Evolutionary conservation across 2,888 invertebrate species (phyloP).

Genomic region (Catocala nupta): DNA sequence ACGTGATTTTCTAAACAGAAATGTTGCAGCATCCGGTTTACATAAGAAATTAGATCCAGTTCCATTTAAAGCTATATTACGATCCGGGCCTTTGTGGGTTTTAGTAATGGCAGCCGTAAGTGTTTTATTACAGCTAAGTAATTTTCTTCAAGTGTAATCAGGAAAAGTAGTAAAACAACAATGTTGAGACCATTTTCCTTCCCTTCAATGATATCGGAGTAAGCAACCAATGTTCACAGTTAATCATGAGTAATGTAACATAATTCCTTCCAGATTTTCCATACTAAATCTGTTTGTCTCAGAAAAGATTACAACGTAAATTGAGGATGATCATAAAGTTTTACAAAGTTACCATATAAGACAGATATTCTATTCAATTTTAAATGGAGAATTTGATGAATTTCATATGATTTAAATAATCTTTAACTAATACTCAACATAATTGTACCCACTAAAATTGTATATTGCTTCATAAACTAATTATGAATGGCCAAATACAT

Average conservation of each 20-base stretch:
- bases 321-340: too few relatives aligned
- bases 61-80: slow-evolving; percentile 90
- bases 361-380: too few relatives aligned
- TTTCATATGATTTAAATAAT: too few relatives aligned
- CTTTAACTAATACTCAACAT: too few relatives aligned
- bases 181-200: slow-evolving; percentile 12
- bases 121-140: slow-evolving; percentile 34
- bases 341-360: too few relatives aligned
- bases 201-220: slow-evolving; percentile 1
- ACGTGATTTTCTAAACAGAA: slow-evolving; percentile 78
- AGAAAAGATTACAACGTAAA: too few relatives aligned
- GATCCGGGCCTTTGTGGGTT: slow-evolving; percentile 90
- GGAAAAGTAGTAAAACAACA: slow-evolving; percentile 17
- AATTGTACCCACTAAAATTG: neutral
- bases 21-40: slow-evolving; percentile 84
- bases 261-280: neutral
- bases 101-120: slow-evolving; percentile 90
- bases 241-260: neutral
- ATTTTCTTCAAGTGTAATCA: slow-evolving; percentile 15
- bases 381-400: too few relatives aligned
- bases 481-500: too few relatives aligned
- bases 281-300: too few relatives aligned
- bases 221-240: neutral
- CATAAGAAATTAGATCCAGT: slow-evolving; percentile 87
- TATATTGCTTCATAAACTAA: neutral